A percentile compares a stretch with the other conserved stretches of the same genome.
Conservation (phyloP, 92 coral and sea anemone genomes). For the Umimayanthus kanabou region DNA sequence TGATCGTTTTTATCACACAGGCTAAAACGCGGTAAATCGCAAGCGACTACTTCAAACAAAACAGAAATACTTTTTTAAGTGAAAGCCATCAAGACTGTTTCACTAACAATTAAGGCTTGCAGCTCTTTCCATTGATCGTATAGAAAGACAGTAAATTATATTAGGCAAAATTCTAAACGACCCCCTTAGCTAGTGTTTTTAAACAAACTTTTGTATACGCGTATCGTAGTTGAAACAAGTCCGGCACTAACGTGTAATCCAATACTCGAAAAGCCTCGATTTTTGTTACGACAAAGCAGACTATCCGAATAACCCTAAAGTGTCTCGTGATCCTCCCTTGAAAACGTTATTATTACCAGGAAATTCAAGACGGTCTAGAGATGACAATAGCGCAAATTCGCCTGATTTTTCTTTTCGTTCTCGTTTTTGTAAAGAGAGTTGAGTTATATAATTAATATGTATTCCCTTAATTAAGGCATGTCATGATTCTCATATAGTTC, state of each 20-base stretch:
- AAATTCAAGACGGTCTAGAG: background rate
- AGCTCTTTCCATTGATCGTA: background rate
- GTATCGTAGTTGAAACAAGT: background rate
- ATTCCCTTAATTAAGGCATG: background rate
- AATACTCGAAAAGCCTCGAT: background rate
- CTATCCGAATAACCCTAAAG: too few species aligned
- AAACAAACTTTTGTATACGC: too few species aligned
- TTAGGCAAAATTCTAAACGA: background rate
- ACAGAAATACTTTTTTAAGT: background rate
- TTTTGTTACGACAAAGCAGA: too few species aligned
- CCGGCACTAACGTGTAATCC: background rate
- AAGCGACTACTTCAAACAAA: background rate
- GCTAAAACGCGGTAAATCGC: background rate
- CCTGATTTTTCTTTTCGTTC: background rate
- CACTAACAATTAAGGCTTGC: background rate
- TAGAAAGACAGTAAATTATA: background rate
- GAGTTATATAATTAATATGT: background rate
- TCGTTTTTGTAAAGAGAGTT: background rate
- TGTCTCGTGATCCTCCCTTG: background rate
- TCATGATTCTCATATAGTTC: too few species aligned
- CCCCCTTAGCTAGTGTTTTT: background rate
- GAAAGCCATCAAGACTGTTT: background rate
- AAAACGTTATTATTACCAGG: background rate
- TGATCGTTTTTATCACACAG: too few species aligned
- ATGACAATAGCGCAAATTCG: background rate